These are phyloP conservation scores for Ataeniobius toweri DNA, from an alignment of 2,797 vertebrate genomes.

Conservation along the genomic window DNA sequence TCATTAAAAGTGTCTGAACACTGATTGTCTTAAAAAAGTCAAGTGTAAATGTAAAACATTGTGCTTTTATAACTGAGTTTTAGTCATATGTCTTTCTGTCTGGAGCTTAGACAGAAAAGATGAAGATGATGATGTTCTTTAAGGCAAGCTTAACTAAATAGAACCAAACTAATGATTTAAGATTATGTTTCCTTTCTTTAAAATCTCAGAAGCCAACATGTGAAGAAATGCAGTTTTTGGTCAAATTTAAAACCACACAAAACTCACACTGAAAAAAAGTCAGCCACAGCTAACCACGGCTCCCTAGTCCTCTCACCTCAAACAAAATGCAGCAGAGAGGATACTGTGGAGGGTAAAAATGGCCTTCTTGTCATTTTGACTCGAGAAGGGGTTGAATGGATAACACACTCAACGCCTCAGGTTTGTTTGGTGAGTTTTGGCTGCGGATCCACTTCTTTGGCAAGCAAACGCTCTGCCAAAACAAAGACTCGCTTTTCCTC, in stretches of 20 bases:
- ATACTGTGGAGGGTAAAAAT: conserved; percentile 31
- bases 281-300: conserved; percentile 18
- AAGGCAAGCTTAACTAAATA: too few species aligned
- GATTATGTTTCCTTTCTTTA: background rate
- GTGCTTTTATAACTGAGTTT: background rate
- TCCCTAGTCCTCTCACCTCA: conserved; percentile 25
- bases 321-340: conserved; percentile 25
- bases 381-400: conserved; percentile 39
- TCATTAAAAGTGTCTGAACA: too few species aligned
- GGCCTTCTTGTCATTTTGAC: conserved; percentile 34
- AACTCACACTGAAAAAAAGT: conserved; percentile 6
- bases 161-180: background rate
- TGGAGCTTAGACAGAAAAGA: background rate
- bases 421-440: conserved; percentile 66
- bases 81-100: background rate
- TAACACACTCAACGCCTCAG: conserved; percentile 42
- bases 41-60: background rate
- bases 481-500: conserved; percentile 55
- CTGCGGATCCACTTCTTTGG: conserved; percentile 51
- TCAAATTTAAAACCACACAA: conserved; percentile 1
- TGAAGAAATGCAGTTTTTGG: background rate
- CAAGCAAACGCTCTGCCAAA: conserved; percentile 60
- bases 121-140: background rate
- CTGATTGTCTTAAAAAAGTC: background rate
- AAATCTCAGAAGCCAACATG: background rate